Percentiles rank a stretch among this genome's conserved stretches.
phyloP scores from a whole-genome alignment of 2,888 invertebrate species.

The Steinernema hermaphroditum region DNA sequence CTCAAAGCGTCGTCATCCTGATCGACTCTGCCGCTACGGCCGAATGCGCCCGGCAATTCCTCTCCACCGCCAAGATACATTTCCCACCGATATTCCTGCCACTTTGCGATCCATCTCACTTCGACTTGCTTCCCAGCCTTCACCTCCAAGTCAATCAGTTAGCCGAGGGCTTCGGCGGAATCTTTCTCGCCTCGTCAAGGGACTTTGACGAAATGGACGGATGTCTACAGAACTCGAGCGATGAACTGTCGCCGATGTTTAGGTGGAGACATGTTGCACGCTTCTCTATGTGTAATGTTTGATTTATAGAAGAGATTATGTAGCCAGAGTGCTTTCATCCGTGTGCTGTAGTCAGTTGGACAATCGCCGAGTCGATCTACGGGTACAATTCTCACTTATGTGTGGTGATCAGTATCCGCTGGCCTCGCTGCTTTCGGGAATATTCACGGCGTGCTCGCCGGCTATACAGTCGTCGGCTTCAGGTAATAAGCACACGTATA shows the following conservation, averaged over 20 bases:
- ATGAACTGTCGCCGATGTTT: constrained; percentile 32
- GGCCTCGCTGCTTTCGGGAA: constrained; percentile 39
- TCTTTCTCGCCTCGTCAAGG: constrained; percentile 32
- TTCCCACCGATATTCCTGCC: constrained; percentile 41
- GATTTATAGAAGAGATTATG: constrained; percentile 45
- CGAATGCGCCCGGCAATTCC: neutral
- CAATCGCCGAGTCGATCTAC: constrained; percentile 37
- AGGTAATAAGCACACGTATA: too few relatives aligned
- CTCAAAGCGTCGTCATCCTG: constrained; percentile 18
- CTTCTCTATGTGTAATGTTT: neutral
- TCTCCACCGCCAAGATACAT: constrained; percentile 12
- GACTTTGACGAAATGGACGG: constrained; percentile 1
- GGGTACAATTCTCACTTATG: constrained; percentile 50
- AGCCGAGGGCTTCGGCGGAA: constrained; percentile 36
- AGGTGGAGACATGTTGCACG: constrained; percentile 13
- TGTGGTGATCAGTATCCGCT: constrained; percentile 49
- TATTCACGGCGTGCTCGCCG: constrained; percentile 32
- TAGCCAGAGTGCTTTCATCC: constrained; percentile 45
- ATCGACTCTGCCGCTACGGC: neutral
- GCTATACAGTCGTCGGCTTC: constrained; percentile 32
- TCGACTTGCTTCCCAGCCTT: constrained; percentile 41
- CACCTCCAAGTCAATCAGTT: constrained; percentile 38
- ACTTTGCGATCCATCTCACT: constrained; percentile 44
- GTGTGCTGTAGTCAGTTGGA: constrained; percentile 45
- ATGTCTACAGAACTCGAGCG: constrained; percentile 3